These are phyloP conservation scores for Coelogynopora nodosa DNA, from an alignment of 2,888 invertebrate genomes.

Conservation along the genomic window DNA sequence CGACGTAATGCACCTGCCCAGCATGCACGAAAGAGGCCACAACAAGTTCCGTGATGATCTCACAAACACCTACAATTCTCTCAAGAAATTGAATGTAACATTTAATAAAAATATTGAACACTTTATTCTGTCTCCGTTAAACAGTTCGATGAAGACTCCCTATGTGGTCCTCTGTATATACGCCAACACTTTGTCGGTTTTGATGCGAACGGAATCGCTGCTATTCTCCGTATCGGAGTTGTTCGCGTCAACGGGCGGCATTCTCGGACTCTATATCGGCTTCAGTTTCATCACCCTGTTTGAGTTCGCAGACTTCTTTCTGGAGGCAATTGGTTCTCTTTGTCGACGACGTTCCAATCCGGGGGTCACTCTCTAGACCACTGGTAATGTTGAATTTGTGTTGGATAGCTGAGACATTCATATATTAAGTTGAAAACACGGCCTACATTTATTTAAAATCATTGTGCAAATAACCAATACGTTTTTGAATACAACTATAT, in stretches of 20 bases:
- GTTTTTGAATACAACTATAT: too few relatives aligned
- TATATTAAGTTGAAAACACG: too few relatives aligned
- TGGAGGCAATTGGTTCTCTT: too few relatives aligned
- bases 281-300: not conserved
- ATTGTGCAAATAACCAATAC: too few relatives aligned
- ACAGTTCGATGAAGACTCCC: not conserved
- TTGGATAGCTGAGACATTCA: too few relatives aligned
- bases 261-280: not conserved
- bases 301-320: not conserved
- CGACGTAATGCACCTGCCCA: not conserved
- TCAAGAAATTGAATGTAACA: not conserved
- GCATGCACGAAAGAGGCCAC: too few relatives aligned
- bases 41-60: too few relatives aligned
- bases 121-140: not conserved
- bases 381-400: too few relatives aligned
- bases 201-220: not conserved
- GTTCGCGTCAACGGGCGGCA: not conserved
- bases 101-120: not conserved
- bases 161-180: not conserved
- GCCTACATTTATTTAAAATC: too few relatives aligned
- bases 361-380: too few relatives aligned
- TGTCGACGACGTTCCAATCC: too few relatives aligned
- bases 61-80: too few relatives aligned
- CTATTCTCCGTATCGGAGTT: not conserved
- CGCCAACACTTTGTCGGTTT: not conserved